Evolutionary conservation across 2,113 vertebrate species (phyloP).

Genomic region (Pachycephala philippinensis): DNA sequence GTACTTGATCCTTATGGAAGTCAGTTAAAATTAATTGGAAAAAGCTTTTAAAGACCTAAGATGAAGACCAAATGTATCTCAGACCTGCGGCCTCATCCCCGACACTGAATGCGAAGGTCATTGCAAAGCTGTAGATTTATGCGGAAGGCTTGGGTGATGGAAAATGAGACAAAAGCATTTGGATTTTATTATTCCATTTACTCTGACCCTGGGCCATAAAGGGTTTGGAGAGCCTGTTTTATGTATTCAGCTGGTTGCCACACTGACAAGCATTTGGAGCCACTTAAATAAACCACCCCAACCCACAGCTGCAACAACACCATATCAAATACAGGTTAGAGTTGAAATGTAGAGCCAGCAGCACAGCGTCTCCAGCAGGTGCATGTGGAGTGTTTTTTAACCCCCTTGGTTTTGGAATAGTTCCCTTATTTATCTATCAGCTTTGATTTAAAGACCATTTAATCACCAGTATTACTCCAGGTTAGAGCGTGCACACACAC

Average conservation of each 20-base stretch:
- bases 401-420: constrained; percentile 45
- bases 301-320: constrained; percentile 98
- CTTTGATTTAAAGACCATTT: constrained; percentile 43
- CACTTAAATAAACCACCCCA: constrained; percentile 97
- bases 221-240: constrained; percentile 98
- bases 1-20: constrained; percentile 81
- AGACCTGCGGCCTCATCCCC: constrained; percentile 75
- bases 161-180: constrained; percentile 99
- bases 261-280: constrained; percentile 98
- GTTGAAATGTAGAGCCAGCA: constrained; percentile 82
- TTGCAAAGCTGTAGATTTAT: constrained; percentile 90
- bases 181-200: constrained; percentile 99
- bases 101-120: constrained; percentile 84
- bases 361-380: constrained; percentile 91
- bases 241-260: constrained; percentile 99
- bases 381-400: constrained; percentile 73
- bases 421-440: constrained; percentile 30
- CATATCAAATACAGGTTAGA: constrained; percentile 94
- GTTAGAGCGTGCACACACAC: not conserved
- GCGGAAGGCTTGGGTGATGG: constrained; percentile 82
- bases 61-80: constrained; percentile 79
- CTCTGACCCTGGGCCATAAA: constrained; percentile 96
- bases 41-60: constrained; percentile 82
- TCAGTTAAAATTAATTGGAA: constrained; percentile 86
- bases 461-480: not conserved